phyloP scores from a whole-genome alignment of 2,113 vertebrate genomes.

The Notiomystis cincta region DNA sequence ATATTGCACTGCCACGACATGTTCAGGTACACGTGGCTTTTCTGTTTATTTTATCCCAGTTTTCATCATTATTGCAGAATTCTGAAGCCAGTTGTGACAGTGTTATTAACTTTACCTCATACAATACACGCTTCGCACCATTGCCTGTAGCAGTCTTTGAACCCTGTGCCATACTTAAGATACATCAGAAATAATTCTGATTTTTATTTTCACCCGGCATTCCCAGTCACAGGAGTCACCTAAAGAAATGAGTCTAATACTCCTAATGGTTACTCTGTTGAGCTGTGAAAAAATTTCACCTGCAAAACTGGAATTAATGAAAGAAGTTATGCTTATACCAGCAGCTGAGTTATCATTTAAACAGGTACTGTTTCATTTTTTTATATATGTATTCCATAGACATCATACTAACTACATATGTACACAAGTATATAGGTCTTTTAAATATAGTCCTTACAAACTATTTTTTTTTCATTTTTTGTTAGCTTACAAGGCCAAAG shows the following conservation, averaged over 20 bases:
- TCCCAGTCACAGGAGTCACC: conserved; percentile 23
- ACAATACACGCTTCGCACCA: not conserved
- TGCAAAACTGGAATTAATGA: conserved; percentile 83
- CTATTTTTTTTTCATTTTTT: not conserved
- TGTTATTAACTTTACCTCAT: not conserved
- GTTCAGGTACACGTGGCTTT: conserved; percentile 50
- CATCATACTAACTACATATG: not conserved
- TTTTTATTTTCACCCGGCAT: not conserved
- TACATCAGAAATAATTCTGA: not conserved
- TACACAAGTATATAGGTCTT: not conserved
- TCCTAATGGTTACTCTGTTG: conserved; percentile 78
- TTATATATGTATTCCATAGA: not conserved
- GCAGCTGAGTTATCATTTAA: conserved; percentile 67
- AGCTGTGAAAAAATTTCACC: conserved; percentile 82
- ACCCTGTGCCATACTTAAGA: not conserved
- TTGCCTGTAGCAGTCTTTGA: not conserved
- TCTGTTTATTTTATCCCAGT: not conserved
- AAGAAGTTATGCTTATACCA: conserved; percentile 85
- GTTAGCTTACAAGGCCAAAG: not conserved
- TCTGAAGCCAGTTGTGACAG: not conserved
- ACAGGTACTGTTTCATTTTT: conserved; percentile 67
- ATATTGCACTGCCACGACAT: conserved; percentile 71
- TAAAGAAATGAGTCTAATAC: conserved; percentile 63
- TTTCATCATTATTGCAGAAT: not conserved
- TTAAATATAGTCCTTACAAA: not conserved